Evolutionary conservation across 2,113 vertebrate species (phyloP).

Genomic region (Chloebia gouldiae): DNA sequence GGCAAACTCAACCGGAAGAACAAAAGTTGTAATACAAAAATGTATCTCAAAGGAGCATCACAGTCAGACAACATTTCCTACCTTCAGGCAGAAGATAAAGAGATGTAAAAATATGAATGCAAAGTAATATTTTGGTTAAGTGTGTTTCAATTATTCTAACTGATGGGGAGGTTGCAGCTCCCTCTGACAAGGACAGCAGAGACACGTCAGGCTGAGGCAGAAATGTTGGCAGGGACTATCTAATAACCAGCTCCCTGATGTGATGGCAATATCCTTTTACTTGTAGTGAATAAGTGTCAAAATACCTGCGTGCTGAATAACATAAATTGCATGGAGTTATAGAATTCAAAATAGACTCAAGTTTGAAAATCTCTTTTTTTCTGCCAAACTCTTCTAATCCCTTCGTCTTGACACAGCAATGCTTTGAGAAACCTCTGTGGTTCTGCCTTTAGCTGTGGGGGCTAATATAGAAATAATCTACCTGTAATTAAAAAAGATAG

Average conservation of each 20-base stretch:
- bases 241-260: background rate
- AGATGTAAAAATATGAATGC: background rate
- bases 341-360: background rate
- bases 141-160: background rate
- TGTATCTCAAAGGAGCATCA: background rate
- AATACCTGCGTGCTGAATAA: background rate
- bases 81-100: background rate
- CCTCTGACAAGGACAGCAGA: background rate
- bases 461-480: conserved; percentile 35
- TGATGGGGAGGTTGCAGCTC: background rate
- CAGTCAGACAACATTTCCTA: background rate
- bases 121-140: background rate
- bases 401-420: background rate
- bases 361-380: background rate
- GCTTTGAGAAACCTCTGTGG: background rate
- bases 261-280: background rate
- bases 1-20: background rate
- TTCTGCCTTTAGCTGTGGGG: background rate
- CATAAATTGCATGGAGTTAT: background rate
- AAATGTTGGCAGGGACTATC: background rate
- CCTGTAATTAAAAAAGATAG: conserved; percentile 61
- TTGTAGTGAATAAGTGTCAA: background rate
- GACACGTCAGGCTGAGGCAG: background rate
- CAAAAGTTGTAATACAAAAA: background rate
- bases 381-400: background rate